These are phyloP conservation scores for Leptoteleia sp. DNA, from an alignment of 1,140 invertebrate genomes.

Conservation along the genomic window DNA sequence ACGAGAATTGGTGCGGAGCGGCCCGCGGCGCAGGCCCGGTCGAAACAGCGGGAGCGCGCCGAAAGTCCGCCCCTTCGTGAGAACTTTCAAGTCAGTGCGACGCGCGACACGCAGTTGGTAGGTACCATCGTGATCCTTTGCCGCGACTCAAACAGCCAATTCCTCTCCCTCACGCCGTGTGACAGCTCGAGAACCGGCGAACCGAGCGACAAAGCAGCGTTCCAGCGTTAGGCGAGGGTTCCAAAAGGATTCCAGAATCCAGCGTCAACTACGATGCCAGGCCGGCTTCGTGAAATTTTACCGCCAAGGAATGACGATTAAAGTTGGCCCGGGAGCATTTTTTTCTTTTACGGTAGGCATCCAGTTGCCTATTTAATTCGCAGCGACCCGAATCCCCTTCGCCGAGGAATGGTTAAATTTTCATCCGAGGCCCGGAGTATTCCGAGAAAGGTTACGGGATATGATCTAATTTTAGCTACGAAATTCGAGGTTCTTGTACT, in stretches of 20 bases:
- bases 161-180: slow-evolving; percentile 18
- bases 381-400: no score
- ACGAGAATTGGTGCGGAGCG: slow-evolving; percentile 29
- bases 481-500: no score
- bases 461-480: no score
- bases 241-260: no score
- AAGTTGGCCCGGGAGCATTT: slow-evolving; percentile 25
- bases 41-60: slow-evolving; percentile 67
- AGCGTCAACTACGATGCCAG: slow-evolving; percentile 15
- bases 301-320: slow-evolving; percentile 47
- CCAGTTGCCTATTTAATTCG: no score
- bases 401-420: no score
- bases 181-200: neutral
- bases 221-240: neutral
- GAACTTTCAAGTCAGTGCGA: slow-evolving; percentile 71
- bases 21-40: slow-evolving; percentile 52
- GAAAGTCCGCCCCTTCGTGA: slow-evolving; percentile 68
- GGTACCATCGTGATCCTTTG: slow-evolving; percentile 73
- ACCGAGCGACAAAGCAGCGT: neutral
- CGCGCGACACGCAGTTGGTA: slow-evolving; percentile 75
- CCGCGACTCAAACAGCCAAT: slow-evolving; percentile 58
- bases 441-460: no score
- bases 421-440: no score
- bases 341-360: slow-evolving; percentile 57
- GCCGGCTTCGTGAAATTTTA: slow-evolving; percentile 10